Base-by-base conservation (phyloP, 2,797 vertebrate genomes). In the Betta splendens region DNA sequence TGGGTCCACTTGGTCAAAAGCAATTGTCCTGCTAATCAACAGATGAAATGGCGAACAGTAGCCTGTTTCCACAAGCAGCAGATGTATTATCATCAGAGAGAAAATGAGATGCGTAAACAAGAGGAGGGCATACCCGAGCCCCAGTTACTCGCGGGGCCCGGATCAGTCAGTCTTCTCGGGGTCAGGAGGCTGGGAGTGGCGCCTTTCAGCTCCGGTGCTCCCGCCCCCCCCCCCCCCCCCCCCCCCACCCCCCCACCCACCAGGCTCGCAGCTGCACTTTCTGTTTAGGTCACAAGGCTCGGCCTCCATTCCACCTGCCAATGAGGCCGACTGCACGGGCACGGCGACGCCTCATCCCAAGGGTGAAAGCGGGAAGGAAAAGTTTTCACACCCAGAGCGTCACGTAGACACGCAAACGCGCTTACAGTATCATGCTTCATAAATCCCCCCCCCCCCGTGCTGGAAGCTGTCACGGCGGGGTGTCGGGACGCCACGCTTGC, bases 1-100 rank as follows among this genome's bases (percentile, higher is more conserved):
- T 69, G 43, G 31, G 62, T 71, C 45, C 69, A 68, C 69, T 81
- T 70, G 62, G 80, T 89, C 85, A 88, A 75, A 82, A 74, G 59
- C 81, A 69, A 72, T 60, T 48, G 60, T 33, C 58, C 29, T 69
- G 65, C 71, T 84, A 74, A 86, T 87, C 80, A 85, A 68, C 79
- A 75, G 69, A 81, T 67, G 67, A 70, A 75, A 65, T 74, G 49
- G 69, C 23, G 8, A 32, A 66, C 66, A 38, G 64, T 48, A 35
- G 63, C 53, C 53, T 47, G 40, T 47, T 62, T 80, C 72, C 73
- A 63, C 69, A 62, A 62, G 63, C 67, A 69, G 53, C 75, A 75
- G 69, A 79, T 74, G 53, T 74, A 75, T 72, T 63, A 46, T 74
- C 62, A 55, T 69, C 57, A 53, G 58, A 51, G 49, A 33, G 57